phyloP scores from a whole-genome alignment of 2,888 invertebrate genomes.

The Tipula helvola region DNA sequence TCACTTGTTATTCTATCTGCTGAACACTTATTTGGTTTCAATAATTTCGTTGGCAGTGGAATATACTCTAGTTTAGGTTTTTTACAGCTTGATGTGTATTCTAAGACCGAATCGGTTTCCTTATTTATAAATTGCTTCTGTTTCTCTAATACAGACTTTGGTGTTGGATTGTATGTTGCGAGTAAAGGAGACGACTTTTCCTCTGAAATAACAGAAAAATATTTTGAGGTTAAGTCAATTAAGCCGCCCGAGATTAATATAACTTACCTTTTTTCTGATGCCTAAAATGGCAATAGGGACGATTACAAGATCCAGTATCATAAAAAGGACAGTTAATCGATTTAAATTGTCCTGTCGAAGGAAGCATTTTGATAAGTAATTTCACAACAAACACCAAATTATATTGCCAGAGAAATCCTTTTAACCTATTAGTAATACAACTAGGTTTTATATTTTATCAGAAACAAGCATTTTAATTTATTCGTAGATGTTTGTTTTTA shows the following conservation, averaged over 20 bases:
- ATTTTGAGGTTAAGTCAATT: background rate
- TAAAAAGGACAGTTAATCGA: slow-evolving; percentile 77
- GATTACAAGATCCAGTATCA: slow-evolving; percentile 63
- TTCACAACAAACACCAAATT: background rate
- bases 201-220: slow-evolving; percentile 19
- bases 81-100: slow-evolving; percentile 18
- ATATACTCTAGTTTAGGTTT: slow-evolving; percentile 31
- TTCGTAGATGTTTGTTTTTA: background rate
- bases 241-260: background rate
- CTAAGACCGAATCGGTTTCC: slow-evolving; percentile 18
- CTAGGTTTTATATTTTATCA: too few relatives aligned
- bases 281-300: slow-evolving; percentile 88
- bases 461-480: too few relatives aligned
- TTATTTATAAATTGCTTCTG: background rate
- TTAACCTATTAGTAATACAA: too few relatives aligned
- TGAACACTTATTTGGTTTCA: slow-evolving; percentile 26
- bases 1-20: background rate
- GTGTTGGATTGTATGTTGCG: slow-evolving; percentile 29
- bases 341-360: slow-evolving; percentile 81
- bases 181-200: slow-evolving; percentile 19
- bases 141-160: slow-evolving; percentile 22
- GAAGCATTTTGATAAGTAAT: slow-evolving; percentile 52
- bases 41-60: slow-evolving; percentile 28
- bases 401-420: background rate
- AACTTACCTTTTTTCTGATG: slow-evolving; percentile 59